Percentiles rank a stretch among this genome's conserved stretches.
Evolutionary conservation across 2,113 vertebrate genomes (phyloP).

Genomic region (Syngnathus scovelli): DNA sequence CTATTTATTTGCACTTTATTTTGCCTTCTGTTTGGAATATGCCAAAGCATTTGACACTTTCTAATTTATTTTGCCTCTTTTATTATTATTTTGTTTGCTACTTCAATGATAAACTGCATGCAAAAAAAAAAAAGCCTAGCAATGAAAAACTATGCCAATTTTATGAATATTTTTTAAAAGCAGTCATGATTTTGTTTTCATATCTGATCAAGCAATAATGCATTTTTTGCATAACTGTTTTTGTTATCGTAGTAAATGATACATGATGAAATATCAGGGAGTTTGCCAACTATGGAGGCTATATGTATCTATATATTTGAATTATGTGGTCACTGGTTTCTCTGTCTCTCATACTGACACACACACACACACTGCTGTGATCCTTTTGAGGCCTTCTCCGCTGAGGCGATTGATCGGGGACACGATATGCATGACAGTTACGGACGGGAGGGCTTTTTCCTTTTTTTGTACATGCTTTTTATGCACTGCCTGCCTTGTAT

Average conservation of each 20-base stretch:
- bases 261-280: constrained; percentile 77
- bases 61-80: constrained; percentile 50
- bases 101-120: constrained; percentile 71
- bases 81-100: constrained; percentile 61
- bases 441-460: constrained; percentile 33
- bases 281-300: constrained; percentile 58
- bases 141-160: constrained; percentile 81
- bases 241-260: constrained; percentile 66
- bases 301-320: neutral
- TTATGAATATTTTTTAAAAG: constrained; percentile 76
- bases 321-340: neutral
- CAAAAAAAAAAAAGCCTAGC: constrained; percentile 62
- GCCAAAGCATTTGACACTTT: constrained; percentile 89
- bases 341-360: neutral
- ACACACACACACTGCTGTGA: constrained; percentile 7
- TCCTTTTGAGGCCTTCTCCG: constrained; percentile 22
- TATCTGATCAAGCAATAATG: constrained; percentile 80
- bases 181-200: constrained; percentile 68
- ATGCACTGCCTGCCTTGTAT: constrained; percentile 83
- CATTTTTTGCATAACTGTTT: constrained; percentile 61
- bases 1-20: constrained; percentile 73
- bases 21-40: constrained; percentile 76
- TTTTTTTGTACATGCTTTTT: constrained; percentile 73
- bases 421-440: constrained; percentile 29
- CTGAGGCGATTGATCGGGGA: constrained; percentile 19